Evolutionary conservation across 2,113 vertebrate genomes (phyloP), one percentile per base, ranked within the genome.

Genomic region (Puffinus mauretanicus): DNA sequence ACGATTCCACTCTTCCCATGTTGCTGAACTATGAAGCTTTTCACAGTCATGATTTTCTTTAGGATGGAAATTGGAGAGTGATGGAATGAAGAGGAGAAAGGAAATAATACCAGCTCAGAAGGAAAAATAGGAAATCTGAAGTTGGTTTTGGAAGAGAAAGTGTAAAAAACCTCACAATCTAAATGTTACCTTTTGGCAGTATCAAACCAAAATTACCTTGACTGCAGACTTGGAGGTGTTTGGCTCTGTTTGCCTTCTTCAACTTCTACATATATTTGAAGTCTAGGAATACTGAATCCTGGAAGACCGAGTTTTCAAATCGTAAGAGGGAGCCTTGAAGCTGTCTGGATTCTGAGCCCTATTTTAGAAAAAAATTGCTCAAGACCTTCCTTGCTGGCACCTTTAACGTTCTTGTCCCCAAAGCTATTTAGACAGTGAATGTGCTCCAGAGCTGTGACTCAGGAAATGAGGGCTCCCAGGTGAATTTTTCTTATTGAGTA

Each of bases 121-220:
- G 71, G 32, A 58, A 90, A 93, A 69, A 57, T 4, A 24, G 49
- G 54, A 94, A 87, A 79, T 44, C 14, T 85, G 61, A 93, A 90
- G 62, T 78, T 88, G 36, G 24, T 82, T 91, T 96, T 90, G 93
- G 78, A 94, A 77, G 3, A 64, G 27, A 79, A 93, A 80, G 40
- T 87, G 70, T 54, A 49, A 77, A 75, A 69, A 27, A 1, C 0
- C 20, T 21, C 38, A 49, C 65, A 84, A 83, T 75, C 20, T 79
- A 87, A 88, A 87, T 27, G 55, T 67, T 84, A 30, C 7, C 46
- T 95, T 92, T 84, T 91, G 60, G 42, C 64, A 78, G 72, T 67
- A 81, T 47, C 70, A 69, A 72, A 85, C 18, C 55, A 94, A 85
- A 95, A 89, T 82, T 86, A 84, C 64, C 77, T 88, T 94, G 47